phyloP scores from a whole-genome alignment of 35 echinoderm and acorn worm species.

The Holothuria glaberrima region DNA sequence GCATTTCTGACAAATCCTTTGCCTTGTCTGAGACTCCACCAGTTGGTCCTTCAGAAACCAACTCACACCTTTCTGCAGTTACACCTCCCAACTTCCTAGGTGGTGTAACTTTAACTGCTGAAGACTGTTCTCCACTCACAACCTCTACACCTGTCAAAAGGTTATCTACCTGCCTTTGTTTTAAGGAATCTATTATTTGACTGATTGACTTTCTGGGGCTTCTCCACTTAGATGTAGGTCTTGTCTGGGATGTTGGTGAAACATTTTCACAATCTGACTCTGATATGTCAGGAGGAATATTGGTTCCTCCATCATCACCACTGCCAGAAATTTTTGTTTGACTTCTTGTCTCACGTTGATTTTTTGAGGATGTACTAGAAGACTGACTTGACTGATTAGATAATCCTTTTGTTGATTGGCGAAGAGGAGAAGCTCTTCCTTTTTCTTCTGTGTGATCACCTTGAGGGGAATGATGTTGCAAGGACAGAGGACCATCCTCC shows the following conservation, averaged over 20 bases:
- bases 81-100: background rate
- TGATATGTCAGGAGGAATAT: background rate
- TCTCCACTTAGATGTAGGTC: background rate
- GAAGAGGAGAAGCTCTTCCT: background rate
- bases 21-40: background rate
- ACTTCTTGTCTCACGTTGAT: background rate
- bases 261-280: conserved; percentile 14
- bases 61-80: background rate
- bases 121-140: too few species aligned
- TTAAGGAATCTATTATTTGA: background rate
- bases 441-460: too few species aligned
- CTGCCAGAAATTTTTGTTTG: background rate
- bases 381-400: background rate
- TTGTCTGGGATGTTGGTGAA: background rate
- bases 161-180: background rate
- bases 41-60: background rate
- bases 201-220: background rate
- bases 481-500: too few species aligned
- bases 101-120: background rate
- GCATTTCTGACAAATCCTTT: conserved; percentile 6
- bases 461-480: too few species aligned
- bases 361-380: background rate
- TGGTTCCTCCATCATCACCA: background rate
- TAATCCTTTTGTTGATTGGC: background rate
- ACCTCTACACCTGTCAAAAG: too few species aligned